These are phyloP conservation scores for Trematocara nigrifrons DNA, from an alignment of 2,113 vertebrate genomes.

Conservation along the genomic window DNA sequence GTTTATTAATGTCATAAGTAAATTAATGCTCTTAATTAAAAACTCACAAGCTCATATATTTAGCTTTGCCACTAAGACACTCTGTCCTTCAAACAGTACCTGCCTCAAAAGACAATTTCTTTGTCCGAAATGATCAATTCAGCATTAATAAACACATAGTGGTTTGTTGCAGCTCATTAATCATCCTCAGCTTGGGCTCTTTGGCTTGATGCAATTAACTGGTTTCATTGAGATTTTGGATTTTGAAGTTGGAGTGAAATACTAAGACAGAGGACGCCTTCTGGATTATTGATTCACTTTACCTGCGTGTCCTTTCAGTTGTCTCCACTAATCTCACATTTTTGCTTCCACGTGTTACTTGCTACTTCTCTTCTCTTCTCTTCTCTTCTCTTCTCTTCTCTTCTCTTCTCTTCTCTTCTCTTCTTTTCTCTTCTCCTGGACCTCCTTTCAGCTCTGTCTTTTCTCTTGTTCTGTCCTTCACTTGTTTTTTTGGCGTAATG, in stretches of 20 bases:
- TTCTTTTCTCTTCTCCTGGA: not conserved
- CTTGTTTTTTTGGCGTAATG: slow-evolving; percentile 28
- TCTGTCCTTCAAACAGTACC: not conserved
- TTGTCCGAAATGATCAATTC: slow-evolving; percentile 7
- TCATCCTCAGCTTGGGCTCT: not conserved
- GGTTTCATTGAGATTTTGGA: slow-evolving; percentile 8
- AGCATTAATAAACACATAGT: slow-evolving; percentile 20
- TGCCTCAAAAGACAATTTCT: not conserved
- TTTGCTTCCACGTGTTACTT: not conserved
- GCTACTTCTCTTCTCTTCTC: not conserved
- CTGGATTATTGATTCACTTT: slow-evolving; percentile 5
- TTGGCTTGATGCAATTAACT: not conserved
- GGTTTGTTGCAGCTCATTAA: slow-evolving; percentile 28
- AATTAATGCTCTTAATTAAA: not conserved
- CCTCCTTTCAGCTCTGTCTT: not conserved
- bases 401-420: not conserved
- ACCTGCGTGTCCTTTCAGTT: not conserved
- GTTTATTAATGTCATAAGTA: not conserved
- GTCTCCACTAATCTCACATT: not conserved
- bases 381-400: not conserved
- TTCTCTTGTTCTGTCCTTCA: not conserved
- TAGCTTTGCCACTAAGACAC: not conserved
- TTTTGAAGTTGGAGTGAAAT: not conserved
- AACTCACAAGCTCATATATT: not conserved
- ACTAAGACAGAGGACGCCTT: not conserved